A percentile compares a stretch with the other conserved stretches of the same genome.
These are phyloP conservation scores for Diuraphis noxia DNA, from an alignment of 1,140 invertebrate species.

Conservation along the genomic window DNA sequence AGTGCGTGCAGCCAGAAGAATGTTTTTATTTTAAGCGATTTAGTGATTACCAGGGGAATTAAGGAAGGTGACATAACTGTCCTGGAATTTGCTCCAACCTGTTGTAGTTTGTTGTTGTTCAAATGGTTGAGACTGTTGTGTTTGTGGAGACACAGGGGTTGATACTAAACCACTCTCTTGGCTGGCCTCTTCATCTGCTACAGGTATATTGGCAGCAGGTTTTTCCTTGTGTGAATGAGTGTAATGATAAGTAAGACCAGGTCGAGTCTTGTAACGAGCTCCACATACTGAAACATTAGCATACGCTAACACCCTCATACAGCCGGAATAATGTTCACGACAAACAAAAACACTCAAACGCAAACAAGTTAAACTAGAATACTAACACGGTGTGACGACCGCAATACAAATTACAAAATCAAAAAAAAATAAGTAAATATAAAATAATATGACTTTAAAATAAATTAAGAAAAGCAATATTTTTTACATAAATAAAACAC, in stretches of 20 bases:
- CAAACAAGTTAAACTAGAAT: constrained; percentile 34
- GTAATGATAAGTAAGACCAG: constrained; percentile 96
- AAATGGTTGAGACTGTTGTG: constrained; percentile 20
- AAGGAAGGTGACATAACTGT: constrained; percentile 72
- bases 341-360: constrained; percentile 48
- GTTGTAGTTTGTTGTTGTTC: constrained; percentile 54
- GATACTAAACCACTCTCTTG: constrained; percentile 55
- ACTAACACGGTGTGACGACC: constrained; percentile 10
- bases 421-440: constrained; percentile 38
- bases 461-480: constrained; percentile 19
- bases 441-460: constrained; percentile 5
- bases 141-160: constrained; percentile 59
- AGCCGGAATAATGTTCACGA: constrained; percentile 42
- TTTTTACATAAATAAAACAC: constrained; percentile 35
- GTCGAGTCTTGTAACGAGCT: constrained; percentile 94
- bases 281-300: constrained; percentile 77
- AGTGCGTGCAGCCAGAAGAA: constrained; percentile 27
- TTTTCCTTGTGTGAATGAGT: constrained; percentile 88
- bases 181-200: constrained; percentile 57
- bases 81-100: constrained; percentile 65
- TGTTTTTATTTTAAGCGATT: constrained; percentile 19
- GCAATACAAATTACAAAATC: constrained; percentile 43
- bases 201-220: constrained; percentile 60
- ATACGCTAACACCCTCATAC: constrained; percentile 51
- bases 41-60: constrained; percentile 62